Evolutionary conservation across 2,888 invertebrate genomes (phyloP).

Genomic region (Macrosiphum euphorbiae): DNA sequence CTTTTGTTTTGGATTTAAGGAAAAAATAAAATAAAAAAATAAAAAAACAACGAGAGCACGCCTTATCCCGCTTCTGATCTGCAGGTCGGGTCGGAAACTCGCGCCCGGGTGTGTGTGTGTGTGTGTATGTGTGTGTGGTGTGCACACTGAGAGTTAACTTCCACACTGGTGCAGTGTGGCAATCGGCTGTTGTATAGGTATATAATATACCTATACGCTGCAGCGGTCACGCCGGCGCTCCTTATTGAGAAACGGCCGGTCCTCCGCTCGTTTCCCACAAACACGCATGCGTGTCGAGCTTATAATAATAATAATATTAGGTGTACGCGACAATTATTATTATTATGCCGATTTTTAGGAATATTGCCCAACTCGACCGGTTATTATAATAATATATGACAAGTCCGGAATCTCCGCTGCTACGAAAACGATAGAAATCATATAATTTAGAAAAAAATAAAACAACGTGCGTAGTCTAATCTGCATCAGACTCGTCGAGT

Average conservation of each 20-base stretch:
- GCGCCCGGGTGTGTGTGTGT: not conserved
- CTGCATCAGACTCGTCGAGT: not conserved
- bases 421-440: not conserved
- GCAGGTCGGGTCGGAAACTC: conserved; percentile 38
- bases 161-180: conserved; percentile 5
- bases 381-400: not conserved
- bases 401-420: not conserved
- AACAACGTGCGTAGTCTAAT: not conserved
- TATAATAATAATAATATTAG: not conserved
- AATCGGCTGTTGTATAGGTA: not conserved
- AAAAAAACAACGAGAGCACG: not conserved
- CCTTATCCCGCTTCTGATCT: conserved; percentile 50
- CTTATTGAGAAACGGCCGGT: conserved; percentile 46
- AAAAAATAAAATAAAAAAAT: not conserved
- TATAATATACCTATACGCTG: not conserved
- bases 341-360: conserved; percentile 20
- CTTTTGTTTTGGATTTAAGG: conserved; percentile 55
- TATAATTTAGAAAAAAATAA: not conserved
- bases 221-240: conserved; percentile 19
- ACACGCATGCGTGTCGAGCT: not conserved
- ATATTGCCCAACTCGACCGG: not conserved
- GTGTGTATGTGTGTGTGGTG: not conserved
- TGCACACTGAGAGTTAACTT: not conserved
- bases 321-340: not conserved
- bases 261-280: not conserved